Conservation (phyloP, 2,888 invertebrate species). For the Andrena haemorrhoa region DNA sequence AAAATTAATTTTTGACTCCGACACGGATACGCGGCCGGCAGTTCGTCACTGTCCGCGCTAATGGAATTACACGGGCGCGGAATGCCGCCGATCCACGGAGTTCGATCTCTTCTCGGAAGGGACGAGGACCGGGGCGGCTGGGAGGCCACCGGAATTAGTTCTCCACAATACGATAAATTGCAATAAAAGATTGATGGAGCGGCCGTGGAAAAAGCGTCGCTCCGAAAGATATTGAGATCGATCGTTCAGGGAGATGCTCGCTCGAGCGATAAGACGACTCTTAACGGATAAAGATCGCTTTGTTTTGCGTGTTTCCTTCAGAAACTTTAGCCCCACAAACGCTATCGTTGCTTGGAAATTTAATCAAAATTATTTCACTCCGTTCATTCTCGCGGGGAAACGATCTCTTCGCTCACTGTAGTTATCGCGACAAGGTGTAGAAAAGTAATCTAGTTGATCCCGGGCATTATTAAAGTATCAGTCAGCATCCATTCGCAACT, state of each 20-base stretch:
- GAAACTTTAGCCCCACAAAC: slow-evolving; percentile 12
- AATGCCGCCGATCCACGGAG: slow-evolving; percentile 26
- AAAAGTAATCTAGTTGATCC: no score
- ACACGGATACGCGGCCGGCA: background rate
- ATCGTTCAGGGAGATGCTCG: slow-evolving; percentile 3
- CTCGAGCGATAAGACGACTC: background rate
- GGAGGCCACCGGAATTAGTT: slow-evolving; percentile 44
- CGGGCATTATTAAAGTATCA: no score
- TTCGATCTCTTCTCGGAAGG: slow-evolving; percentile 28
- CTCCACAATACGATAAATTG: slow-evolving; percentile 54
- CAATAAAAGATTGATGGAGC: slow-evolving; percentile 53
- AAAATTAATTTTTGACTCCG: slow-evolving; percentile 57
- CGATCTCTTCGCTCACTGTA: background rate
- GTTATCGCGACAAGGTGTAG: no score
- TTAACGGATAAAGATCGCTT: background rate
- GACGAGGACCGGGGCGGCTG: background rate
- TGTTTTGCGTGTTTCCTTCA: background rate
- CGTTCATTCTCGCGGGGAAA: background rate
- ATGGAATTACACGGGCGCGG: slow-evolving; percentile 45
- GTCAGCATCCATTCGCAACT: background rate
- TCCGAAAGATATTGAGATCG: slow-evolving; percentile 43
- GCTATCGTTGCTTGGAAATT: background rate
- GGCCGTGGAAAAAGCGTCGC: slow-evolving; percentile 25
- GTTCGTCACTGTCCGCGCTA: slow-evolving; percentile 53
- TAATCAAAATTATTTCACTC: background rate